Evolutionary conservation across 1,140 invertebrate genomes (phyloP), one percentile per base, ranked within the genome.

Genomic region (Hypothenemus hampei): DNA sequence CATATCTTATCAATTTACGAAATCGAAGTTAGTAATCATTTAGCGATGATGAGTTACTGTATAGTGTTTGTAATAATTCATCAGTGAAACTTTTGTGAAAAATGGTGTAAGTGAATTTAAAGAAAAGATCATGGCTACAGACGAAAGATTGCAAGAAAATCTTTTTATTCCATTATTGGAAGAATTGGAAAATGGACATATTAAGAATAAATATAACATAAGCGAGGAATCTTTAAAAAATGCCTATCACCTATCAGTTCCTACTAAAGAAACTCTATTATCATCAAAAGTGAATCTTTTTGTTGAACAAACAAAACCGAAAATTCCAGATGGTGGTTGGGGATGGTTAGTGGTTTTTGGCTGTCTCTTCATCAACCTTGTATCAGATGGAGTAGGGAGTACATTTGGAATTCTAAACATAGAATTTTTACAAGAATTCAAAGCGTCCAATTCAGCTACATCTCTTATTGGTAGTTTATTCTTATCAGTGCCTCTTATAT

Each of bases 321-420:
- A 50, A 39, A 78, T 84, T 19, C 84, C 84, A 0, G 84, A 86
- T 52, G 84, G 84, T 10, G 82, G 82, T 26, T 91, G 83, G 82
- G 91, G 92, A 0, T 94, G 92, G 92, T 79, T 94, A 8, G 87
- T 96, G 0, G 91, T 95, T 0, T 68, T 85, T 3, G 82, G 90
- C 0, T 89, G 90, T 0, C 80, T 96, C 44, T 66, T 94, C 29
- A 85, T 93, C 36, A 92, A 90, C 24, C 81, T 95, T 71, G 88
- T 97, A 15, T 89, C 91, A 10, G 94, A 97, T 70, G 93, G 93
- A 0, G 84, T 97, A 4, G 90, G 89, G 15, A 93, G 94, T 66
- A 93, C 91, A 0, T 96, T 96, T 69, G 93, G 93, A 0, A 72
- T 96, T 1, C 79, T 97, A 11, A 92, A 91, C 64, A 85, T 87